Evolutionary conservation across 2,797 vertebrate species (phyloP).

Genomic region (Choloepus didactylus): DNA sequence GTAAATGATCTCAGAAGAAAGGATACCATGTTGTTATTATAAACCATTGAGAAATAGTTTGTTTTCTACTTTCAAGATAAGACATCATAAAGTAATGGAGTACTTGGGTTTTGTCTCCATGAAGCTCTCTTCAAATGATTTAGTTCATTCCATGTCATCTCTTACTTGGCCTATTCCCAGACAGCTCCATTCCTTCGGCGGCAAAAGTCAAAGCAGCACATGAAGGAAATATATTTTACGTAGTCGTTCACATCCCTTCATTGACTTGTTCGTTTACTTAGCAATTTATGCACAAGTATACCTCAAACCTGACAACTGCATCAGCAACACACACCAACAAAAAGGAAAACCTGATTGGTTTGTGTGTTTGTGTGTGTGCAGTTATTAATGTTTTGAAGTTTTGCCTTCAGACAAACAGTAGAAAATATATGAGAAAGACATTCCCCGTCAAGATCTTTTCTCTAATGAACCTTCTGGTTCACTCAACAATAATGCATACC

Average conservation of each 20-base stretch:
- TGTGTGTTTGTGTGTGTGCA: not conserved
- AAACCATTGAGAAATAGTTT: slow-evolving; percentile 39
- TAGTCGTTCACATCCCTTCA: not conserved
- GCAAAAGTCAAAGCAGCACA: not conserved
- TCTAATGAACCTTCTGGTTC: slow-evolving; percentile 73
- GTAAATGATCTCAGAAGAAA: slow-evolving; percentile 79
- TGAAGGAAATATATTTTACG: not conserved
- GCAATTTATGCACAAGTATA: not conserved
- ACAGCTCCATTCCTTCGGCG: not conserved
- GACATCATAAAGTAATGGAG: not conserved
- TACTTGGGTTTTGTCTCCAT: slow-evolving; percentile 7
- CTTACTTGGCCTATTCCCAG: not conserved
- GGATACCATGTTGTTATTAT: slow-evolving; percentile 25
- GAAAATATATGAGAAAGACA: slow-evolving; percentile 65
- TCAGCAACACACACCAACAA: not conserved
- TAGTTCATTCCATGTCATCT: not conserved
- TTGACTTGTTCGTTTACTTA: not conserved
- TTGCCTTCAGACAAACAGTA: slow-evolving; percentile 68
- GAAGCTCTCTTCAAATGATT: slow-evolving; percentile 54
- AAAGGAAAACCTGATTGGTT: not conserved
- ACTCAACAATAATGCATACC: not conserved
- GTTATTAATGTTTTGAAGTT: slow-evolving; percentile 36
- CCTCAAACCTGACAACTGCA: not conserved
- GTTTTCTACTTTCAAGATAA: slow-evolving; percentile 44
- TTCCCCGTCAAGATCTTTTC: slow-evolving; percentile 51